These are phyloP conservation scores for Campoletis sonorensis DNA, from an alignment of 1,140 invertebrate genomes.

Conservation along the genomic window DNA sequence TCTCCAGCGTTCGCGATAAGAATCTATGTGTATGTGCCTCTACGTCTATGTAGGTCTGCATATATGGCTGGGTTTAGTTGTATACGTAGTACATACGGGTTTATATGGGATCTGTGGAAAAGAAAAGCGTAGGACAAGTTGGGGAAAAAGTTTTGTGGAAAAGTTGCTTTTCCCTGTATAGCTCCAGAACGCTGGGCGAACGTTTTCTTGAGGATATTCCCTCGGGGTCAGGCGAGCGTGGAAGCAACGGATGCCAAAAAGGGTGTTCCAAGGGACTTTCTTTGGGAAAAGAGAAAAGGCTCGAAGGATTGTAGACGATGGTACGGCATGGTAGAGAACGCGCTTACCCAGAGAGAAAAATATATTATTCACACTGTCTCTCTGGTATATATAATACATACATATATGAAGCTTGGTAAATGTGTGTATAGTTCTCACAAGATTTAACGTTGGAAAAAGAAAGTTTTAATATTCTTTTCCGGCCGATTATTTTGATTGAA, in stretches of 20 bases:
- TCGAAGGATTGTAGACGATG: slow-evolving; percentile 29
- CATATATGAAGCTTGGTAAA: not conserved
- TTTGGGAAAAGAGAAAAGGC: slow-evolving; percentile 31
- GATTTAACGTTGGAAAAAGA: slow-evolving; percentile 30
- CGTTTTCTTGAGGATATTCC: slow-evolving; percentile 33
- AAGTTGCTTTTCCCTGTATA: slow-evolving; percentile 47
- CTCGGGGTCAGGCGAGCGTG: slow-evolving; percentile 7
- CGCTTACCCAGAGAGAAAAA: slow-evolving; percentile 52
- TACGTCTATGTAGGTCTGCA: not conserved
- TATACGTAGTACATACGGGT: not conserved
- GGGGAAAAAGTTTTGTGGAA: slow-evolving; percentile 46
- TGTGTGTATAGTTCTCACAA: not conserved
- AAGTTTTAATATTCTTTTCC: slow-evolving; percentile 53
- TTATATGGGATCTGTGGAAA: not conserved
- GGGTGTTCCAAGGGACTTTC: slow-evolving; percentile 23
- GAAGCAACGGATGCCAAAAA: slow-evolving; percentile 14
- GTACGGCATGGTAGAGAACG: slow-evolving; percentile 42
- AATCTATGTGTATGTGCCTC: not conserved
- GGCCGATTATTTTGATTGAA: slow-evolving; percentile 8
- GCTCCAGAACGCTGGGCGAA: slow-evolving; percentile 10
- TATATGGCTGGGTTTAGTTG: not conserved
- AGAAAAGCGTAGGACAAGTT: slow-evolving; percentile 1
- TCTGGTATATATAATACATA: slow-evolving; percentile 14
- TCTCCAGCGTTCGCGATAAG: slow-evolving; percentile 11
- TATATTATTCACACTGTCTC: slow-evolving; percentile 64